A percentile compares a stretch with the other conserved stretches of the same genome.
phyloP scores from a whole-genome alignment of 2,888 invertebrate genomes.

The Sturmia bella region DNA sequence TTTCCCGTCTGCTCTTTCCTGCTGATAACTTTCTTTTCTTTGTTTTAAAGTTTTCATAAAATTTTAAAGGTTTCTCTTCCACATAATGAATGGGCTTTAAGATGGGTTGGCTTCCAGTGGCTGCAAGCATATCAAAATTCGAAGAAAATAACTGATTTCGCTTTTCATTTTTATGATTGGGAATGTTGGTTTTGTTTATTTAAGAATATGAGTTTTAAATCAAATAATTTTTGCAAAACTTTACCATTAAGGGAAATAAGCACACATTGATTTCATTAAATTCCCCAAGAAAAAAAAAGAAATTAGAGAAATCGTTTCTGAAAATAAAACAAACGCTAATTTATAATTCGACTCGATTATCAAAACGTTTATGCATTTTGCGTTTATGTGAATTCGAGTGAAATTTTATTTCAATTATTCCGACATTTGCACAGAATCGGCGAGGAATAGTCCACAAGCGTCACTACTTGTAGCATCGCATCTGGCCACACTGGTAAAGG shows the following conservation, averaged over 20 bases:
- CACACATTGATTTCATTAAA: no score
- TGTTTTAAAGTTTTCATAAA: constrained; percentile 1
- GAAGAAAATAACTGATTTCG: constrained; percentile 51
- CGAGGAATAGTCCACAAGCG: no score
- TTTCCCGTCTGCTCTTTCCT: neutral
- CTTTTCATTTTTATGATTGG: constrained; percentile 9
- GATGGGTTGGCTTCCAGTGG: constrained; percentile 46
- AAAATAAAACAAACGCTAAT: no score
- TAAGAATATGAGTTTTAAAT: neutral
- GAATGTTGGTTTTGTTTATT: constrained; percentile 5
- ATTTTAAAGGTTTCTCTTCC: constrained; percentile 41
- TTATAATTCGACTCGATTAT: no score
- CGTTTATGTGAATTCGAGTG: no score
- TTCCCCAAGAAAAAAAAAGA: no score
- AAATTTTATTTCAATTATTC: no score
- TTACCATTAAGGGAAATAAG: no score
- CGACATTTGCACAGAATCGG: no score
- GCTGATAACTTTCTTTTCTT: constrained; percentile 20
- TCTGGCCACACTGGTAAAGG: neutral
- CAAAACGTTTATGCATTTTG: no score
- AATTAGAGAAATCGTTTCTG: no score
- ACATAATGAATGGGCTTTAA: constrained; percentile 47
- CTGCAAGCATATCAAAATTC: constrained; percentile 62
- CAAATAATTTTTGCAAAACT: no score
- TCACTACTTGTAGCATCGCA: neutral